These are phyloP conservation scores for Belgica antarctica DNA, from an alignment of 2,888 invertebrate genomes.

Conservation along the genomic window DNA sequence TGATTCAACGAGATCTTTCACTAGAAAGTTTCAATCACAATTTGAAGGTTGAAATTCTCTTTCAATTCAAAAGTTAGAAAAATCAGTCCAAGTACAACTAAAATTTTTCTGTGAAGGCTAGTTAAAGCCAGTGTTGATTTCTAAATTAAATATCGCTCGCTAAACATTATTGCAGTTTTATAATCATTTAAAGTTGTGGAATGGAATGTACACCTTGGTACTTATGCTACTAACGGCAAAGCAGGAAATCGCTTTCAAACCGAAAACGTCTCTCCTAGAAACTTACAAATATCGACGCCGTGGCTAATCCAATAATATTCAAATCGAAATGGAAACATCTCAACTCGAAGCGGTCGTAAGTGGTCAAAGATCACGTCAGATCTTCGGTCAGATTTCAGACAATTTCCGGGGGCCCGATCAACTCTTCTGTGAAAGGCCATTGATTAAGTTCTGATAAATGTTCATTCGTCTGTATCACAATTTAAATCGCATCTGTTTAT, in stretches of 20 bases:
- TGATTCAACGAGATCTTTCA: too few relatives aligned
- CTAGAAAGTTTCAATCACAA: too few relatives aligned
- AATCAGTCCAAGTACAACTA: too few relatives aligned
- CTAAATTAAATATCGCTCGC: constrained; percentile 5
- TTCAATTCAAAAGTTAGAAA: too few relatives aligned
- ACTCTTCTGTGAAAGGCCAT: neutral
- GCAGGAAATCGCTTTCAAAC: constrained; percentile 1
- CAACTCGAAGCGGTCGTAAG: neutral
- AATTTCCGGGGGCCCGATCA: constrained; percentile 32
- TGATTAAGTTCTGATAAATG: constrained; percentile 26
- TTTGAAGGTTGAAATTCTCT: too few relatives aligned
- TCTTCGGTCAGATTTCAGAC: constrained; percentile 20
- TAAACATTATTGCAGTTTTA: constrained; percentile 3
- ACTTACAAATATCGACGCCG: too few relatives aligned
- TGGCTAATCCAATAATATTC: too few relatives aligned
- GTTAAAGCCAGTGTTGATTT: too few relatives aligned
- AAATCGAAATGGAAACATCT: too few relatives aligned
- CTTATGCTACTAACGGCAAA: neutral
- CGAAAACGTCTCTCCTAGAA: too few relatives aligned
- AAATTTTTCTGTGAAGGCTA: too few relatives aligned
- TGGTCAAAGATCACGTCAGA: constrained; percentile 30
- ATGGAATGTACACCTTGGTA: neutral
- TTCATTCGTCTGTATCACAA: constrained; percentile 14
- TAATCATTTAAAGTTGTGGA: neutral
- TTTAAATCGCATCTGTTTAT: constrained; percentile 19